Conservation (phyloP, 2,113 vertebrate genomes). For the Pteropus alecto region DNA sequence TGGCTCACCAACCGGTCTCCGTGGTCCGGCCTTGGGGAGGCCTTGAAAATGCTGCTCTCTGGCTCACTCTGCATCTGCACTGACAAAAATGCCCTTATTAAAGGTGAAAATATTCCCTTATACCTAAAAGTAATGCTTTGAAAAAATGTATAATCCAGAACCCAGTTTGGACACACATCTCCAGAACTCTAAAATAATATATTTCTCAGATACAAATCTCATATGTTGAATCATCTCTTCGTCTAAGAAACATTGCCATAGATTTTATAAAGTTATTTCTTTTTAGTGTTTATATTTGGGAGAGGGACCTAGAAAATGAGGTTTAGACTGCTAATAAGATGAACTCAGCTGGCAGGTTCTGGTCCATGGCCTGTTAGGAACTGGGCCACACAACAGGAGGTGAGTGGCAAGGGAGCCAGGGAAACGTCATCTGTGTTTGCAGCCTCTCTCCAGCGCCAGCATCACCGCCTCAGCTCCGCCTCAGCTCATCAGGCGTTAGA, state of each 20-base stretch:
- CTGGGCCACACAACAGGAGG: too few species aligned
- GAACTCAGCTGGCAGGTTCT: not conserved
- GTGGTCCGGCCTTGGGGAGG: accelerated
- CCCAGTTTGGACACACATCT: not conserved
- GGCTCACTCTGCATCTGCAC: accelerated
- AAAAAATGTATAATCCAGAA: not conserved
- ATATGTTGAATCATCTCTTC: not conserved
- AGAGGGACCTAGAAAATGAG: not conserved
- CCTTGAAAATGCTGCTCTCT: too few species aligned
- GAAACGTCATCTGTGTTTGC: too few species aligned
- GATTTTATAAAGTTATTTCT: not conserved
- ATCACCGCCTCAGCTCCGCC: too few species aligned
- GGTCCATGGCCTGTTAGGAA: too few species aligned
- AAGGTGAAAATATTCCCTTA: not conserved
- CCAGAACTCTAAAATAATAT: not conserved
- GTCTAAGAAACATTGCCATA: not conserved
- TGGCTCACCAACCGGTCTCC: accelerated
- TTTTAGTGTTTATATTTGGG: not conserved
- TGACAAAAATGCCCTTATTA: not conserved
- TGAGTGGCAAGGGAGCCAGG: too few species aligned
- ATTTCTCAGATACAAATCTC: not conserved
- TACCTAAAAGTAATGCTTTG: not conserved
- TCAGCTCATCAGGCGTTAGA: too few species aligned
- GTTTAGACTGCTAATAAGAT: not conserved
- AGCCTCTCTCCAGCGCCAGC: too few species aligned